These are phyloP conservation scores for Acleris literana DNA, from an alignment of 2,888 invertebrate species.

Conservation along the genomic window DNA sequence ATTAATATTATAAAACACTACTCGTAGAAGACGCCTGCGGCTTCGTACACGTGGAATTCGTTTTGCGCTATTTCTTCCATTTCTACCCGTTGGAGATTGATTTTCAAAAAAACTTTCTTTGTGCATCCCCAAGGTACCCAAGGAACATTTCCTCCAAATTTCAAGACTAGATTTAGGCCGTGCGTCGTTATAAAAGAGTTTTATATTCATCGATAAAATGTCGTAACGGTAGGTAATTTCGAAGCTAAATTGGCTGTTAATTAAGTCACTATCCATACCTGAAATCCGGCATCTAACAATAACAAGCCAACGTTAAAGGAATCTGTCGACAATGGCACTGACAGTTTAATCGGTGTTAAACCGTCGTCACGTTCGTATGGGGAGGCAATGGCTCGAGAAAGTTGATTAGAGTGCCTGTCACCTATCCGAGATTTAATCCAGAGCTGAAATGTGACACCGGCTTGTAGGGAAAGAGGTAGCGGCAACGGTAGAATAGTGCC, in stretches of 20 bases:
- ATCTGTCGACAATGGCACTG: conserved; percentile 58
- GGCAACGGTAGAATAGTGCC: conserved; percentile 1
- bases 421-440: conserved; percentile 74
- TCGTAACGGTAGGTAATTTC: not conserved
- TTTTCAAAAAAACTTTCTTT: too few relatives aligned
- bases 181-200: too few relatives aligned
- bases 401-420: conserved; percentile 79
- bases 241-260: not conserved
- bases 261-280: not conserved
- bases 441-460: conserved; percentile 46
- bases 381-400: conserved; percentile 75
- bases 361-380: conserved; percentile 69
- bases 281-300: conserved; percentile 17
- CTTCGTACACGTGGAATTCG: too few relatives aligned
- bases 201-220: not conserved
- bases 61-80: too few relatives aligned
- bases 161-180: too few relatives aligned
- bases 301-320: conserved; percentile 21
- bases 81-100: too few relatives aligned
- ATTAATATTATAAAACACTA: too few relatives aligned
- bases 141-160: too few relatives aligned
- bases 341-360: conserved; percentile 76
- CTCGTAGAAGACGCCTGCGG: too few relatives aligned
- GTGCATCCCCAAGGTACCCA: too few relatives aligned
- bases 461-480: conserved; percentile 40